phyloP scores from a whole-genome alignment of 2,797 vertebrate species.

The Schizopygopsis malacanthus region DNA sequence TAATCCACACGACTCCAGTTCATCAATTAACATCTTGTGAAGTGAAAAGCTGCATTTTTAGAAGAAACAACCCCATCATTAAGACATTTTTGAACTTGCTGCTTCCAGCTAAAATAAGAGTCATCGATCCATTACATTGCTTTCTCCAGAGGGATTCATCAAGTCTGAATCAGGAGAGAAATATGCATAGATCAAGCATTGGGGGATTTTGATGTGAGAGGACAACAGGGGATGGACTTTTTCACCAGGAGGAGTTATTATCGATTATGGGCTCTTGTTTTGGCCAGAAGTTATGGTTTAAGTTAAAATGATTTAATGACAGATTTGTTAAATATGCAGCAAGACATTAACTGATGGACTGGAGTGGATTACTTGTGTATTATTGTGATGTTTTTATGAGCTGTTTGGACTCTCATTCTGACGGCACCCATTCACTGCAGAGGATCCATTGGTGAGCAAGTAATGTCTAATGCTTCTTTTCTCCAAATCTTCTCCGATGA shows the following conservation, averaged over 20 bases:
- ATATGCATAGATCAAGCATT: not conserved
- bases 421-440: not conserved
- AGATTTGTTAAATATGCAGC: not conserved
- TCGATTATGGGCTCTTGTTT: not conserved
- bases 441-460: not conserved
- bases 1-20: not conserved
- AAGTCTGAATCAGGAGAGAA: not conserved
- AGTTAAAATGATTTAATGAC: not conserved
- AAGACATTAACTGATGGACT: not conserved
- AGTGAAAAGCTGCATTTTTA: not conserved
- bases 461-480: not conserved
- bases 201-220: not conserved
- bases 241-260: not conserved
- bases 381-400: not conserved
- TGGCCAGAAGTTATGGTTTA: not conserved
- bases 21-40: not conserved
- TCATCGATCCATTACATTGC: not conserved
- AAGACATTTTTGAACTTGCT: not conserved
- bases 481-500: not conserved
- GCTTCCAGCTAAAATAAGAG: not conserved
- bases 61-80: not conserved
- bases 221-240: not conserved
- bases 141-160: not conserved
- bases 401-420: not conserved
- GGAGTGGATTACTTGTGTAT: not conserved